These are phyloP conservation scores for Anas acuta DNA, from an alignment of 2,797 vertebrate species.

Conservation along the genomic window DNA sequence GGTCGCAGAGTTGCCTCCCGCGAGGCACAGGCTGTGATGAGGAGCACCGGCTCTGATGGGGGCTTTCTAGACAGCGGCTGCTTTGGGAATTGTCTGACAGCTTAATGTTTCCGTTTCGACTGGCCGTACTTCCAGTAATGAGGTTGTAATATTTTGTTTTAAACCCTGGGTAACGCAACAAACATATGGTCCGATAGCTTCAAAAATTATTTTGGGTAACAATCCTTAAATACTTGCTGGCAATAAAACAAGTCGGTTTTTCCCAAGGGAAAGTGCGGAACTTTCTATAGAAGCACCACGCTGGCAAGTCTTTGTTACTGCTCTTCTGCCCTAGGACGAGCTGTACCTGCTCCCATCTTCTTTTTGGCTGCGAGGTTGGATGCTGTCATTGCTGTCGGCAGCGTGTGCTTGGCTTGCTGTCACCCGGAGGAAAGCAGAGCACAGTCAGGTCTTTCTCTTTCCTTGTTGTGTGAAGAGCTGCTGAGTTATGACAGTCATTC, in stretches of 20 bases:
- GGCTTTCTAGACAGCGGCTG: neutral
- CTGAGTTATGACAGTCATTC: neutral
- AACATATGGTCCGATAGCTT: slow-evolving; percentile 20
- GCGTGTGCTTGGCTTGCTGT: neutral
- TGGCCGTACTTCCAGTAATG: slow-evolving; percentile 17
- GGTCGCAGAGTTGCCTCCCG: neutral
- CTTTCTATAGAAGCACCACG: neutral
- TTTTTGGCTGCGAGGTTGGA: neutral
- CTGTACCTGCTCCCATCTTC: neutral
- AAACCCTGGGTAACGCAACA: neutral
- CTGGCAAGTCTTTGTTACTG: neutral
- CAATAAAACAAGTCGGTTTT: neutral
- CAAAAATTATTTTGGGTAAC: slow-evolving; percentile 47
- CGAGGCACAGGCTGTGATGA: neutral
- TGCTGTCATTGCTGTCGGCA: neutral
- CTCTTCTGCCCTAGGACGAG: neutral
- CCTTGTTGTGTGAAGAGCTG: neutral
- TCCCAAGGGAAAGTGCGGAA: neutral
- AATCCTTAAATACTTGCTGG: slow-evolving; percentile 43
- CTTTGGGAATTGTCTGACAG: slow-evolving; percentile 34
- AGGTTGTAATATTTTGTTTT: neutral
- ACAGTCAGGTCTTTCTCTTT: neutral
- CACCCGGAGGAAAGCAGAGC: neutral
- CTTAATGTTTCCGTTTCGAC: slow-evolving; percentile 45
- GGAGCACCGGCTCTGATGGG: neutral